Base-by-base conservation (phyloP, 1,140 invertebrate species). In the Procambarus clarkii region DNA sequence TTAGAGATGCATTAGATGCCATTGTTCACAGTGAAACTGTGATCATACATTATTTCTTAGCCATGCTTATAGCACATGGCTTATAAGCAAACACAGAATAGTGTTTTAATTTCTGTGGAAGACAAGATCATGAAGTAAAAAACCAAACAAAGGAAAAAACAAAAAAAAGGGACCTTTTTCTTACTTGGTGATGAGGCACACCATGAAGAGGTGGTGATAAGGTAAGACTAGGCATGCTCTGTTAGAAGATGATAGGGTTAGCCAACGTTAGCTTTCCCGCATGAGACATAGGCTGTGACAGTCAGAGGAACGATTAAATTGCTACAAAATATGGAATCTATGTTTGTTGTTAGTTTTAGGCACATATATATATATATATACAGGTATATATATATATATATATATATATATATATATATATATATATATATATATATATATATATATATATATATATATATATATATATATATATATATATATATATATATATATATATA, bases 211-310 rank as follows among this genome's bases (percentile, higher is more conserved):
- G 24, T 74, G 69, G 69, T 74, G 69, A 74, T 21, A 34, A 24
- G 8, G 69, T 74, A 74, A 34, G 69, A 74, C 69, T 74, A 74
- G 69, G 69, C 69, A 74, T 34, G 69, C 69, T 74, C 24, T 34
- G 34, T 8, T 34, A 74, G 69, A 74, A 34, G 69, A 74, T 0
- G 24, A 74, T 74, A 82, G 87, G 79, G 69, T 81, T 81, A 82
- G 87, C 79, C 46, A 82, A 54, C 64, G 24, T 81, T 64, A 69
- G 78, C 83, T 85, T 74, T 78, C 79, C 64, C 58, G 50, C 60
- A 81, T 58, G 60, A 88, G 78, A 88, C 79, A 64, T 88, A 81
- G 87, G 87, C 87, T 88, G 87, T 88, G 87, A 88, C 78, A 48
- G 87, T 88, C 80, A 81, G 87, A 88, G 87, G 79, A 81, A 71